Base-by-base conservation (phyloP, 2,113 vertebrate species). In the Corvus moneduloides region DNA sequence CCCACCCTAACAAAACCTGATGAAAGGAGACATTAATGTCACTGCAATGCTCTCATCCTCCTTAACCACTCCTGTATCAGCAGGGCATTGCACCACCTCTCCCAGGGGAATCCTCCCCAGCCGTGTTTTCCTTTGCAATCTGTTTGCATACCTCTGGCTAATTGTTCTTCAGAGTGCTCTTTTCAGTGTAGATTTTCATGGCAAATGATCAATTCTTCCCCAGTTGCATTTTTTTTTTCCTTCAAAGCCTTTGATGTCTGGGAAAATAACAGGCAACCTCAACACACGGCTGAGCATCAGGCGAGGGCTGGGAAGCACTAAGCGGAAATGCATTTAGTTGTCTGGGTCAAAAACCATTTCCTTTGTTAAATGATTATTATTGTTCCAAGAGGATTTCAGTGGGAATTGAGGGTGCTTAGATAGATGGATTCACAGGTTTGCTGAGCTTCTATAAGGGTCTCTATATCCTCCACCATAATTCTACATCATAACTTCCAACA, bases 371-470 rank as follows among this genome's bases (percentile, higher is more conserved):
- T 94, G 95, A 94, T 94, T 93, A 96, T 94, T 96, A 95, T 93
- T 96, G 96, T 97, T 97, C 96, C 96, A 95, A 95, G 90, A 97
- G 96, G 93, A 96, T 94, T 97, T 97, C 96, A 96, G 56, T 90
- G 96, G 85, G 94, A 96, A 96, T 97, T 97, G 96, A 95, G 96
- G 96, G 96, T 96, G 96, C 94, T 97, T 96, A 96, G 92, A 96
- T 94, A 94, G 96, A 97, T 96, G 92, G 94, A 96, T 96, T 96
- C 94, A 96, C 96, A 95, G 93, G 93, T 95, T 96, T 94, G 92
- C 83, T 94, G 94, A 96, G 96, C 96, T 97, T 96, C 96, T 94
- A 96, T 94, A 97, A 96, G 96, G 92, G 94, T 96, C 83, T 96
- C 96, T 95, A 86, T 96, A 97, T 96, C 85, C 96, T 95, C 94